A percentile compares a stretch with the other conserved stretches of the same genome.
Conservation (phyloP, 2,113 vertebrate species). For the Cygnus buccinator region DNA sequence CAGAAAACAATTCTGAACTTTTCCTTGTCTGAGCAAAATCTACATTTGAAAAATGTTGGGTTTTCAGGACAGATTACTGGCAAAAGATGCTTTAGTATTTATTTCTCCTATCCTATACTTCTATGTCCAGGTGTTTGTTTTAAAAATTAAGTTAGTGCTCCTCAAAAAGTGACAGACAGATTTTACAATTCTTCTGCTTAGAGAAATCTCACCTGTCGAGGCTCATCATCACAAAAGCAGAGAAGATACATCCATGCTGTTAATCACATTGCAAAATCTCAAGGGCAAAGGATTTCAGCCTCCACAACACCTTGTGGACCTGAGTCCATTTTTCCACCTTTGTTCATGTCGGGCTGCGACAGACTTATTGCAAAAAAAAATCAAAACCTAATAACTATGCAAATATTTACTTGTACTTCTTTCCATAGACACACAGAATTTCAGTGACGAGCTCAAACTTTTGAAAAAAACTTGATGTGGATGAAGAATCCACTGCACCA, state of each 20-base stretch:
- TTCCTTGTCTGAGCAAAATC: background rate
- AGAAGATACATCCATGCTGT: background rate
- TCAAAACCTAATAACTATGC: background rate
- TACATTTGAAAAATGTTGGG: background rate
- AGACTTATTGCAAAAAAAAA: conserved; percentile 1
- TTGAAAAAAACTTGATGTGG: background rate
- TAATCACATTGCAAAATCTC: background rate
- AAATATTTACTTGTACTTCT: background rate
- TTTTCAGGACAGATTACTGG: background rate
- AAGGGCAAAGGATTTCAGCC: background rate
- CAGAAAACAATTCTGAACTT: background rate
- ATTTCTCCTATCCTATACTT: conserved; percentile 9
- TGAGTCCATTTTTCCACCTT: background rate
- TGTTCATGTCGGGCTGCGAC: background rate
- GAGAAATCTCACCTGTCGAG: background rate
- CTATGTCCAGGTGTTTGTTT: conserved; percentile 29
- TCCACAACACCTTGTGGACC: background rate
- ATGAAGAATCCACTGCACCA: background rate
- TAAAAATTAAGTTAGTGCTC: background rate
- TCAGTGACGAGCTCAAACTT: background rate
- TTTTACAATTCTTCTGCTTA: background rate
- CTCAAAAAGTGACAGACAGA: background rate
- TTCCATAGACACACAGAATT: background rate
- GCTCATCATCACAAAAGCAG: background rate
- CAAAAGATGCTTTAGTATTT: background rate